Evolutionary conservation across 2,888 invertebrate genomes (phyloP).

Genomic region (Mystacides longicornis): DNA sequence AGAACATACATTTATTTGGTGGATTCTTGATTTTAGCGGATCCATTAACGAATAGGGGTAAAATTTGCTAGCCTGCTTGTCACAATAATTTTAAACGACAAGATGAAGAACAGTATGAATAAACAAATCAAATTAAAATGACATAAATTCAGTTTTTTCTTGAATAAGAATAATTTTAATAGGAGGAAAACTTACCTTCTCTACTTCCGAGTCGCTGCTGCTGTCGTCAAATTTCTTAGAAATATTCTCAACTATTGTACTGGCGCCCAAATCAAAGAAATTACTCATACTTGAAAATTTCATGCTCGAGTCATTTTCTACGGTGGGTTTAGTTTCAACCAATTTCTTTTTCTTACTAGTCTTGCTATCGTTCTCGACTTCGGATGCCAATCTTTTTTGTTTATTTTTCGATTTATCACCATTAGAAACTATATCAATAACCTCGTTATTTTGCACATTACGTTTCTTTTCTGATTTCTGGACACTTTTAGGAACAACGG

Average conservation of each 20-base stretch:
- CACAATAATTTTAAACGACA: too few species aligned
- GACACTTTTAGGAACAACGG: not conserved
- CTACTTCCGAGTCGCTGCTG: constrained; percentile 23
- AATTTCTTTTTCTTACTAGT: constrained; percentile 8
- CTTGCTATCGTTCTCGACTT: not conserved
- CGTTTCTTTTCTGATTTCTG: not conserved
- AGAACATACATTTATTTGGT: too few species aligned
- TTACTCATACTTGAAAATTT: constrained; percentile 26
- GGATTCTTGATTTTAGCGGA: too few species aligned
- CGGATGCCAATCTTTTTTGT: not conserved
- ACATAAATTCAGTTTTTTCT: too few species aligned
- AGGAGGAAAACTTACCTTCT: constrained; percentile 19
- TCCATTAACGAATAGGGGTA: too few species aligned
- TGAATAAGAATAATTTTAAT: too few species aligned
- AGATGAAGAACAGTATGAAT: too few species aligned
- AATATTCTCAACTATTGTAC: constrained; percentile 20
- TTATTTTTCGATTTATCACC: constrained; percentile 25
- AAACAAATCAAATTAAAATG: too few species aligned
- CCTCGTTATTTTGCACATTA: not conserved
- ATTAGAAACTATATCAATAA: constrained; percentile 12
- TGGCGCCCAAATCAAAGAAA: constrained; percentile 23
- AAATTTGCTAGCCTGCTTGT: too few species aligned
- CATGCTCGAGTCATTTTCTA: constrained; percentile 10
- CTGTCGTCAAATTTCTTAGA: constrained; percentile 10
- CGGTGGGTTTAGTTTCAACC: constrained; percentile 20